Evolutionary conservation across 2,113 vertebrate species (phyloP).

Genomic region (Amphiprion ocellaris): DNA sequence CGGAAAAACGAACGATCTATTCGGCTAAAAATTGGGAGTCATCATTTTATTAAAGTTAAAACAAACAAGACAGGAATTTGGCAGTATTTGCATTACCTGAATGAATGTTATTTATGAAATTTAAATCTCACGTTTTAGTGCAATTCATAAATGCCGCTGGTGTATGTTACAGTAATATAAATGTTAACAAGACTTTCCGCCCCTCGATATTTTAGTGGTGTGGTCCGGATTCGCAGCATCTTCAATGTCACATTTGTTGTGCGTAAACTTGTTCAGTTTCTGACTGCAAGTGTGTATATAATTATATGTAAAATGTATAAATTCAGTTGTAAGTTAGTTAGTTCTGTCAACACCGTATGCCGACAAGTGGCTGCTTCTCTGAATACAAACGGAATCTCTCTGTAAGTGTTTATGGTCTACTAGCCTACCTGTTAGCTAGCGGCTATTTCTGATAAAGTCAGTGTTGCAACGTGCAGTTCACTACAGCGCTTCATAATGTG

Average conservation of each 20-base stretch:
- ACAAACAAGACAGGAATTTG: not conserved
- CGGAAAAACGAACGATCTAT: conserved; percentile 44
- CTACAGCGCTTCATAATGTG: not conserved
- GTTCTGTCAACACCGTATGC: conserved; percentile 49
- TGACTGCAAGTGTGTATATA: not conserved
- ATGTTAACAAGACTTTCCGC: accelerated
- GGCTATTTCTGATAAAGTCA: conserved; percentile 3
- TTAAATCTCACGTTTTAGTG: accelerated
- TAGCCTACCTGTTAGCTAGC: conserved; percentile 34
- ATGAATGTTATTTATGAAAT: too few species aligned
- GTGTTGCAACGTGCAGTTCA: too few species aligned
- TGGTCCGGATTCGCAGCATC: conserved; percentile 1
- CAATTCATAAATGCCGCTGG: accelerated
- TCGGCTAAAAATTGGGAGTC: conserved; percentile 9
- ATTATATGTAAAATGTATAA: conserved; percentile 58
- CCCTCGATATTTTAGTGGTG: not conserved
- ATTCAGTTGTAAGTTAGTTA: conserved; percentile 57
- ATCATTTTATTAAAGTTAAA: accelerated
- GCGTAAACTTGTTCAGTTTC: not conserved
- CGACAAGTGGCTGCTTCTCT: conserved; percentile 52
- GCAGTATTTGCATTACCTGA: accelerated
- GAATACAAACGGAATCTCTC: conserved; percentile 24
- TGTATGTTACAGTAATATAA: not conserved
- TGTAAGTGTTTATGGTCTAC: conserved; percentile 66
- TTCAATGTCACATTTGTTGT: conserved; percentile 80